Conservation (phyloP, 2,888 invertebrate species). For the Chamaedrilus cognettii region DNA sequence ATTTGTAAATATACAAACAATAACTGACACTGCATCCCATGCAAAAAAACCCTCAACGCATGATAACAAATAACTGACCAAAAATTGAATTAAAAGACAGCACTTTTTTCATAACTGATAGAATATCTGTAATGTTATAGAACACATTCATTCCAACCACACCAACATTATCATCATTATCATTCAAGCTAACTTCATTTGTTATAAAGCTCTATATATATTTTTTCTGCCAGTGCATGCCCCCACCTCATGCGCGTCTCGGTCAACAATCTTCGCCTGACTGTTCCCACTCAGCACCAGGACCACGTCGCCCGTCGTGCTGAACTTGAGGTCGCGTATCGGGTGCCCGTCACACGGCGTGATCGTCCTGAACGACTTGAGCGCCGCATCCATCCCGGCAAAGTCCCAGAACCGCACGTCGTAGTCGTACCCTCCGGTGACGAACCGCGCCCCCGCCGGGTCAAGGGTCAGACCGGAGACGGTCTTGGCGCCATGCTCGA, state of each 20-base stretch:
- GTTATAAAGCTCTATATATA: too few relatives aligned
- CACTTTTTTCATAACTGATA: too few relatives aligned
- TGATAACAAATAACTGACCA: too few relatives aligned
- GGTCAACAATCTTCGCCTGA: slow-evolving; percentile 81
- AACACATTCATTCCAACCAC: too few relatives aligned
- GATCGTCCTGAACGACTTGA: slow-evolving; percentile 89
- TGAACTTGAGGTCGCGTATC: slow-evolving; percentile 86
- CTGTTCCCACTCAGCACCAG: slow-evolving; percentile 88
- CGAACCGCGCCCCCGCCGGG: slow-evolving; percentile 87
- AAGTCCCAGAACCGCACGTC: slow-evolving; percentile 99
- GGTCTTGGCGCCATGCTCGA: slow-evolving; percentile 31
- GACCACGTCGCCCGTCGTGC: slow-evolving; percentile 90
- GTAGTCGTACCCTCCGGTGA: slow-evolving; percentile 93
- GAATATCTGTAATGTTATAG: too few relatives aligned
- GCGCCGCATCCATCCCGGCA: slow-evolving; percentile 93
- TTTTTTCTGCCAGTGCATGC: too few relatives aligned
- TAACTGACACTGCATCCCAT: too few relatives aligned
- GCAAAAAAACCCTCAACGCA: too few relatives aligned
- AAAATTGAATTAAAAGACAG: too few relatives aligned
- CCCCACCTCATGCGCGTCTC: slow-evolving; percentile 92
- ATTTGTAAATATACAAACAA: too few relatives aligned
- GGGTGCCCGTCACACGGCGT: slow-evolving; percentile 93
- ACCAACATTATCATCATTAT: too few relatives aligned
- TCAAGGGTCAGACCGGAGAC: slow-evolving; percentile 85
- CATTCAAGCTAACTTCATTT: too few relatives aligned